Evolutionary conservation across 2,888 invertebrate species (phyloP).

Genomic region (Hemaris fuciformis): DNA sequence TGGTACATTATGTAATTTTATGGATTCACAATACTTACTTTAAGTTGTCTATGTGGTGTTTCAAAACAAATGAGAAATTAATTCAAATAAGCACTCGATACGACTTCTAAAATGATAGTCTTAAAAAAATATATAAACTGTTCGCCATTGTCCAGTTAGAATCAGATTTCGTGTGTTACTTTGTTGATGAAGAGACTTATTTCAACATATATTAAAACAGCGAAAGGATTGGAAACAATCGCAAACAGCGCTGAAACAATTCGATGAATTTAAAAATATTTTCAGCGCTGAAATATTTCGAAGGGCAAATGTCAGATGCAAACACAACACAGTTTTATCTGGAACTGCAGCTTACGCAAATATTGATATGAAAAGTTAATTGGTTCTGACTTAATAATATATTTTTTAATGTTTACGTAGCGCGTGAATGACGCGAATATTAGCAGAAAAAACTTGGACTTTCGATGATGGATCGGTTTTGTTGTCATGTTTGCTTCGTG

Average conservation of each 20-base stretch:
- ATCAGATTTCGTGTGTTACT: background rate
- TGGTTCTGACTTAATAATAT: background rate
- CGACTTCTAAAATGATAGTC: too few species aligned
- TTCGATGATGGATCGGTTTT: too few species aligned
- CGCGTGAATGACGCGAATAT: background rate
- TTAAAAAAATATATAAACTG: too few species aligned
- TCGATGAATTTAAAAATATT: background rate
- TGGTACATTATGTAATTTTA: too few species aligned
- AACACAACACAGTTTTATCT: background rate
- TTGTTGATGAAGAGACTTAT: background rate
- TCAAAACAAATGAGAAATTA: too few species aligned
- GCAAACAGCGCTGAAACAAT: background rate
- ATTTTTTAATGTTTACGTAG: background rate
- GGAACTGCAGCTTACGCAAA: background rate
- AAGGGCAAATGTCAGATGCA: background rate
- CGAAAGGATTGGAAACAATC: background rate
- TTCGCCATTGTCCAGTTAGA: too few species aligned
- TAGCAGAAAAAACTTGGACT: too few species aligned
- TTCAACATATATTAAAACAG: background rate
- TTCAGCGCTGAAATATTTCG: background rate
- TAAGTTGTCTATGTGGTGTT: too few species aligned
- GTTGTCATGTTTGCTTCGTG: too few species aligned
- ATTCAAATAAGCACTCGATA: too few species aligned
- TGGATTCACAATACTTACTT: too few species aligned
- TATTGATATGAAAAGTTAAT: conserved; percentile 1